These are phyloP conservation scores for Eurytoma adleriae DNA, from an alignment of 2,888 invertebrate genomes.

Conservation along the genomic window DNA sequence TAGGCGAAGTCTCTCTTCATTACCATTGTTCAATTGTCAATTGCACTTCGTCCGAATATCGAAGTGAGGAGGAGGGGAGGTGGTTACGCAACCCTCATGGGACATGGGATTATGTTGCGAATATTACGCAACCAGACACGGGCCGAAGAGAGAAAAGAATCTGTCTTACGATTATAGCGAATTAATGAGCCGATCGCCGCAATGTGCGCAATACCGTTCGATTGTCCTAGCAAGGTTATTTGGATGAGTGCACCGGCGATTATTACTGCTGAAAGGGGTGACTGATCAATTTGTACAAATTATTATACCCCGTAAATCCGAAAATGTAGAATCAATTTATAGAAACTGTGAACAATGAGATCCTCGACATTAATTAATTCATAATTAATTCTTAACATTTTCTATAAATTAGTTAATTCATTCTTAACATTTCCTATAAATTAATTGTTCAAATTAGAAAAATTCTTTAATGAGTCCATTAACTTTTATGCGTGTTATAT, in stretches of 20 bases:
- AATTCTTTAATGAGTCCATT: no score
- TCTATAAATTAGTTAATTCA: no score
- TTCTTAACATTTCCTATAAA: no score
- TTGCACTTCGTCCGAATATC: constrained; percentile 33
- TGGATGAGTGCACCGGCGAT: background rate
- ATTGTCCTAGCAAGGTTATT: background rate
- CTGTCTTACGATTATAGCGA: constrained; percentile 2
- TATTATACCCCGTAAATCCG: no score
- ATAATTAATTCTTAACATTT: no score
- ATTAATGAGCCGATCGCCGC: constrained; percentile 2
- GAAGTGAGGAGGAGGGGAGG: background rate
- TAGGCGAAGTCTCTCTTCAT: background rate
- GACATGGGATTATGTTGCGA: constrained; percentile 8
- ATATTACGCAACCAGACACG: constrained; percentile 2
- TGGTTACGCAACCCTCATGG: constrained; percentile 24
- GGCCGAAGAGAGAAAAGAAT: constrained; percentile 18
- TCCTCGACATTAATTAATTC: no score
- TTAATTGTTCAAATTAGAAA: no score
- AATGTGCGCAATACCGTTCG: no score
- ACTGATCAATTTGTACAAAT: no score
- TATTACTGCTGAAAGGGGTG: background rate
- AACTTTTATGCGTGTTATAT: no score
- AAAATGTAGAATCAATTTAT: no score
- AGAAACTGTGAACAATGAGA: no score
- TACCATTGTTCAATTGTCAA: constrained; percentile 39